A percentile compares a stretch with the other conserved stretches of the same genome.
Evolutionary conservation across 2,797 vertebrate species (phyloP).

Genomic region (Microctenopoma steveboyesi): DNA sequence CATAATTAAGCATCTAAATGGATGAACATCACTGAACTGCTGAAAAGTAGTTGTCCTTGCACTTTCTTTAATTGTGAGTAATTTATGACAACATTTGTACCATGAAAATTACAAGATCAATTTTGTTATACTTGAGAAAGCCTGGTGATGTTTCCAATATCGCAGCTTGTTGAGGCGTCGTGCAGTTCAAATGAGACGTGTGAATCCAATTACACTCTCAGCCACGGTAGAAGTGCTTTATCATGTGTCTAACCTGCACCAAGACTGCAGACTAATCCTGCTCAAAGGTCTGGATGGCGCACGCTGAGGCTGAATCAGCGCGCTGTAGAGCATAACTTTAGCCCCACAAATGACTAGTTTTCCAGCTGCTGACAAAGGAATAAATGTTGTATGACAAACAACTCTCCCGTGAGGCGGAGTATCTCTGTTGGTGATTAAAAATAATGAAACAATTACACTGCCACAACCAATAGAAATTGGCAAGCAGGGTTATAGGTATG

Average conservation of each 20-base stretch:
- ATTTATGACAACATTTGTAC: conserved; percentile 32
- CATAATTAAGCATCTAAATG: conserved; percentile 25
- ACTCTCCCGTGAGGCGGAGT: background rate
- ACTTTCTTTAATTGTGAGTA: conserved; percentile 29
- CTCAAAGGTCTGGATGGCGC: conserved; percentile 22
- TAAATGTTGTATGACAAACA: conserved; percentile 36
- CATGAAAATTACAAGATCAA: conserved; percentile 32
- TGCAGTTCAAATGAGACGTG: conserved; percentile 67
- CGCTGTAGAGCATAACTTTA: conserved; percentile 47
- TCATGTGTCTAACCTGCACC: conserved; percentile 54
- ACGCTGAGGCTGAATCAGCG: conserved; percentile 65
- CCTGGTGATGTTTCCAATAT: conserved; percentile 42
- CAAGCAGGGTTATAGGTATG: too few relatives aligned
- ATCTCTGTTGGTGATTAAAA: conserved; percentile 2
- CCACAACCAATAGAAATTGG: too few relatives aligned
- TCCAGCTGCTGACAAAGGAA: conserved; percentile 57
- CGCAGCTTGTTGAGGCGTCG: conserved; percentile 42
- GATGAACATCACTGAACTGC: conserved; percentile 21
- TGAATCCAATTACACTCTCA: conserved; percentile 64
- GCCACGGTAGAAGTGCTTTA: conserved; percentile 44
- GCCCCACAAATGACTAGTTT: conserved; percentile 59
- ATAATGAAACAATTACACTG: background rate
- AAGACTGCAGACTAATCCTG: conserved; percentile 51
- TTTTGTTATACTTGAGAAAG: conserved; percentile 43
- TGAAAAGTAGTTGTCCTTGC: conserved; percentile 30